Percentiles rank a stretch among this genome's conserved stretches.
Conservation (phyloP, 2,888 invertebrate genomes). For the Antheraea assamensis region DNA sequence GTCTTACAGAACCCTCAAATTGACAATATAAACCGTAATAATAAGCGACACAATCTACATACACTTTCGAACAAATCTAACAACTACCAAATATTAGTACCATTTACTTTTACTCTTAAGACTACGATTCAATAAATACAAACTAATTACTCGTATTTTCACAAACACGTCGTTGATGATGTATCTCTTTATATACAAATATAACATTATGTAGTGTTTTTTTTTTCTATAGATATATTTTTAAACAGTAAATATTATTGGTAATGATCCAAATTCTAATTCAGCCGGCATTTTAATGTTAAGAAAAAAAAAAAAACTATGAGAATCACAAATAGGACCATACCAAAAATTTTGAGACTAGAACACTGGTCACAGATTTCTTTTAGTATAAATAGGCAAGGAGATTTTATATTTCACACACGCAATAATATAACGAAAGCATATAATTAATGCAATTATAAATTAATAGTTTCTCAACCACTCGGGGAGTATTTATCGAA, state of each 20-base stretch:
- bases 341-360: slow-evolving; percentile 64
- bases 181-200: slow-evolving; percentile 57
- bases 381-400: slow-evolving; percentile 60
- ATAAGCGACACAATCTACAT: slow-evolving; percentile 41
- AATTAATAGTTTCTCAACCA: slow-evolving; percentile 60
- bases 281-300: slow-evolving; percentile 33
- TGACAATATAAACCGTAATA: slow-evolving; percentile 36
- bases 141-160: slow-evolving; percentile 36
- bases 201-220: slow-evolving; percentile 54
- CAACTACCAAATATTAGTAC: slow-evolving; percentile 56
- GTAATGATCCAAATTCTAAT: slow-evolving; percentile 47
- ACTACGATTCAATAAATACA: slow-evolving; percentile 50
- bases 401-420: slow-evolving; percentile 50
- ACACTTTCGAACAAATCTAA: slow-evolving; percentile 38
- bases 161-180: slow-evolving; percentile 46
- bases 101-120: slow-evolving; percentile 44
- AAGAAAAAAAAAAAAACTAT: slow-evolving; percentile 25
- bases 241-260: slow-evolving; percentile 15
- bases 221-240: slow-evolving; percentile 51
- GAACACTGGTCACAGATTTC: slow-evolving; percentile 75
- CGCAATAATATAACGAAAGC: slow-evolving; percentile 45
- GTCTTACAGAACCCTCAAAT: slow-evolving; percentile 38
- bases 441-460: slow-evolving; percentile 57
- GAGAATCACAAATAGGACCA: slow-evolving; percentile 52
- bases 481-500: slow-evolving; percentile 67